Percentiles rank a stretch among this genome's conserved stretches.
phyloP scores from a whole-genome alignment of 2,113 vertebrate genomes.

The Antechinus flavipes region DNA sequence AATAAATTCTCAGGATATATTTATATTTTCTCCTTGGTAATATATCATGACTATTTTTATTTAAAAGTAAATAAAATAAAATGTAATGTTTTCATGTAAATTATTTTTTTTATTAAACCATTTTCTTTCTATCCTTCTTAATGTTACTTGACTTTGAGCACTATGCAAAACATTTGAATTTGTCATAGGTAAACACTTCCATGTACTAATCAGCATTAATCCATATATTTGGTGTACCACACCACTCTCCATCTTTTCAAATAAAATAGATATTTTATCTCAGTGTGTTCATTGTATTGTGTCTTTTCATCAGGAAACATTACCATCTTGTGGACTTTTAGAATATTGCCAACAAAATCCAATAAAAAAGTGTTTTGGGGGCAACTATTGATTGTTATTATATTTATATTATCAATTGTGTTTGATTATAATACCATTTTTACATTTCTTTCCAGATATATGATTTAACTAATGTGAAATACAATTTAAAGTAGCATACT shows the following conservation, averaged over 20 bases:
- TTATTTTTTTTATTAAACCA: background rate
- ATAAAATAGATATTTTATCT: background rate
- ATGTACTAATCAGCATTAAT: background rate
- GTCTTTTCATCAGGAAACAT: background rate
- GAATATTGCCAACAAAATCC: background rate
- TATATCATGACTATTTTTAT: background rate
- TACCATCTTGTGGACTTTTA: background rate
- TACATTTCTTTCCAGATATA: background rate
- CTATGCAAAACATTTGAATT: background rate
- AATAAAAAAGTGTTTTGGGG: background rate
- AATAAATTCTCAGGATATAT: background rate
- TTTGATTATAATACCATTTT: rapidly evolving
- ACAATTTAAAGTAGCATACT: background rate
- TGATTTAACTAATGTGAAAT: background rate
- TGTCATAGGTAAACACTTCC: background rate
- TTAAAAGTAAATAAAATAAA: background rate
- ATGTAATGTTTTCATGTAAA: background rate
- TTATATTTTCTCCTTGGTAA: background rate
- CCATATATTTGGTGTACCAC: background rate
- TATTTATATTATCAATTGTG: background rate
- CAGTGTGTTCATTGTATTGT: background rate
- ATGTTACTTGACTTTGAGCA: background rate
- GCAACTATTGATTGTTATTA: background rate
- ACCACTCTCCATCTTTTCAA: background rate
- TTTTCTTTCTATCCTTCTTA: background rate